Evolutionary conservation across 2,113 vertebrate species (phyloP).

Genomic region (Strix uralensis): DNA sequence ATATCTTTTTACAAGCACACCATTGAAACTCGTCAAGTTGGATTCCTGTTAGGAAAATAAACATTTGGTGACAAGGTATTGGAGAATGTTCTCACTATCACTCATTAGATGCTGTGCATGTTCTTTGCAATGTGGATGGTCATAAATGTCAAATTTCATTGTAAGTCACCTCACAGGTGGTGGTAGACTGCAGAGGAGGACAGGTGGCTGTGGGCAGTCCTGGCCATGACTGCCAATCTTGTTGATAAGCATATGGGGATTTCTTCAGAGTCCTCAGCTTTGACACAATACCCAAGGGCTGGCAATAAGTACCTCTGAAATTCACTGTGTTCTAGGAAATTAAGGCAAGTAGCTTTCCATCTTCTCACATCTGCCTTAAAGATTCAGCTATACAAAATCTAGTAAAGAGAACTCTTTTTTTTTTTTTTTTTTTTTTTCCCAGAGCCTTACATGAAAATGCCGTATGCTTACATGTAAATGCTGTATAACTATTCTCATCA

Average conservation of each 20-base stretch:
- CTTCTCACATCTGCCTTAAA: neutral
- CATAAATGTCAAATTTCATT: neutral
- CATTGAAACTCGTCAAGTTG: neutral
- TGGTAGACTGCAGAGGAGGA: neutral
- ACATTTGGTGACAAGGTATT: rapidly evolving
- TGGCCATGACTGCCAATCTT: neutral
- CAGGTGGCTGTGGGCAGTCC: rapidly evolving
- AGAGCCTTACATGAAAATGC: rapidly evolving
- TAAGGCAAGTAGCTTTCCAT: neutral
- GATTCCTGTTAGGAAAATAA: neutral
- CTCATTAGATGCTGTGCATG: neutral
- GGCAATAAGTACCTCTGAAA: neutral
- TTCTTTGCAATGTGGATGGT: neutral
- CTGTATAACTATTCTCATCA: neutral
- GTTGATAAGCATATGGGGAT: neutral
- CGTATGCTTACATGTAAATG: neutral
- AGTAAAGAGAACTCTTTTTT: neutral
- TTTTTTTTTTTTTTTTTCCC: neutral
- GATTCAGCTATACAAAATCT: neutral
- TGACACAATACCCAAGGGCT: neutral
- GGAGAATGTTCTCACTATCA: neutral
- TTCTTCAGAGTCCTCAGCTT: neutral
- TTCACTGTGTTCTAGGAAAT: neutral
- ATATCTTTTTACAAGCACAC: neutral
- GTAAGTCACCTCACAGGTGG: neutral